Percentiles rank a stretch among this genome's conserved stretches.
These are phyloP conservation scores for Seira sanloemensis DNA, from an alignment of 2,888 invertebrate genomes.

Conservation along the genomic window DNA sequence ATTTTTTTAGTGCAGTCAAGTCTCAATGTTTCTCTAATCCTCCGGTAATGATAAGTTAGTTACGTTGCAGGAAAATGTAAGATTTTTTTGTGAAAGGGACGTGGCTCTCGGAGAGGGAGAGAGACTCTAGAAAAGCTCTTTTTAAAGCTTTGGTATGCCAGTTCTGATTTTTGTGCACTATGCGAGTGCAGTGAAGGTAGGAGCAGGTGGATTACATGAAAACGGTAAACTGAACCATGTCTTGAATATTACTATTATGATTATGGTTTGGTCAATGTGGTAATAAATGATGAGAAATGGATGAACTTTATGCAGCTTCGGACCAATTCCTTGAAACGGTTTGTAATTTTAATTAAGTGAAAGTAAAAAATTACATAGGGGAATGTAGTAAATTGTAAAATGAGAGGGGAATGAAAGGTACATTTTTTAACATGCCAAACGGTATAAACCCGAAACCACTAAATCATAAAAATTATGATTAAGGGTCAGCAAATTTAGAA, in stretches of 20 bases:
- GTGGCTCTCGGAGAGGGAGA: not conserved
- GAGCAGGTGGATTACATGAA: not conserved
- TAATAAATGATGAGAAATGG: not conserved
- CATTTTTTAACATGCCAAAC: too few species aligned
- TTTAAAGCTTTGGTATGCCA: too few species aligned
- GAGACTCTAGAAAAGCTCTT: too few species aligned
- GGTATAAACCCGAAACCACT: too few species aligned
- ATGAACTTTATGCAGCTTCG: not conserved
- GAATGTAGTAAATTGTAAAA: too few species aligned
- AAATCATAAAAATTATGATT: too few species aligned
- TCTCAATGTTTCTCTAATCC: not conserved
- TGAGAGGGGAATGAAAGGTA: too few species aligned
- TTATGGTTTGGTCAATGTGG: not conserved
- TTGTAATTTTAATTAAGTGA: conserved; percentile 1
- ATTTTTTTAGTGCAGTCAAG: too few species aligned
- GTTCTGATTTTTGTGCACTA: not conserved
- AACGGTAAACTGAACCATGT: not conserved
- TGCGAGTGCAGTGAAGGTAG: not conserved
- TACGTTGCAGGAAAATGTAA: conserved; percentile 7
- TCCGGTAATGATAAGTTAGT: conserved; percentile 7
- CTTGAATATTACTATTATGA: not conserved
- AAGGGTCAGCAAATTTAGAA: too few species aligned
- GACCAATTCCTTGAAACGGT: not conserved
- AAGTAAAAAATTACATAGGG: not conserved
- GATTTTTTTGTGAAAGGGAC: conserved; percentile 1